Base-by-base conservation (phyloP, 1,140 invertebrate species). In the Drosophila miranda region DNA sequence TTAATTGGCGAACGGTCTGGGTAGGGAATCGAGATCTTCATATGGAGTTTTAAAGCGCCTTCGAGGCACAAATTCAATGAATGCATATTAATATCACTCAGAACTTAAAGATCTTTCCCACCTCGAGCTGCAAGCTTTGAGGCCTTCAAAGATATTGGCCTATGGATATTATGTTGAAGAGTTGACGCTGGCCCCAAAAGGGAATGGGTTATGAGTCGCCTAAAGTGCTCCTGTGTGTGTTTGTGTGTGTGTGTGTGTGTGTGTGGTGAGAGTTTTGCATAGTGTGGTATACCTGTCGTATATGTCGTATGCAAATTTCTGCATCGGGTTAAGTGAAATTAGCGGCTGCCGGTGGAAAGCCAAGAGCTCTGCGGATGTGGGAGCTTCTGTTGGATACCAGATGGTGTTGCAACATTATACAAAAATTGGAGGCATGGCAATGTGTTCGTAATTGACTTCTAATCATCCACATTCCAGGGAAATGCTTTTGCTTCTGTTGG, bases 271-370 rank as follows among this genome's bases (percentile, higher is more conserved):
- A 42, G 23, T 42, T 7, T 42, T 50, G 49, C 13, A 38, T 14
- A 7, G n/a, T 58, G 28, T 44, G 56, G 42, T 38, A 51, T 49
- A 49, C 38, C 16, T 43, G 16, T 43, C 14, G 21, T 26, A n/a
- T 55, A 44, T 60, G 48, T 26, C 41, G 38, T 46, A 73, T 73
- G 57, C 45, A 63, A 73, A 73, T 72, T 64, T 13, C 3, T 38
- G 38, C 21, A 55, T 34, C 34, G 51, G 64, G 59, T 58, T 67
- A 59, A 75, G 72, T 58, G 71, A 75, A 75, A 66, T 75, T 74
- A 74, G 59, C 71, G 71, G 71, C 70, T 52, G 66, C 48, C 45
- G 42, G 30, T 34, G 11, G 30, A 34, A 34, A 38, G 34, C 30
- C 28, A 28, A 30, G 8, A 26, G 23, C 28, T 34, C 2, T 34